These are phyloP conservation scores for Lanius ludovicianus DNA, from an alignment of 2,113 vertebrate genomes.

Conservation along the genomic window DNA sequence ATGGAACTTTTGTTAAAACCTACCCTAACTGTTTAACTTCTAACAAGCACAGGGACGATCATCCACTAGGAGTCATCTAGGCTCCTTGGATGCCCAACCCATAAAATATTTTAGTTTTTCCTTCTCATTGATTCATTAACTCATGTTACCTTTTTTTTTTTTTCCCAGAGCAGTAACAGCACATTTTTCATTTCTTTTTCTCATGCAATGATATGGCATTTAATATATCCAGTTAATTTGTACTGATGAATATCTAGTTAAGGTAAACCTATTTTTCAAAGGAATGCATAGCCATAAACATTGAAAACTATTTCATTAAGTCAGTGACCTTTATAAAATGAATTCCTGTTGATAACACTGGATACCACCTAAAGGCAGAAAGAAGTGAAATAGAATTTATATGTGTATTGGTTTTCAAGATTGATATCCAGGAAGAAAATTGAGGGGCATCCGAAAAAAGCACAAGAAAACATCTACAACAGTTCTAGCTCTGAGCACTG, in stretches of 20 bases:
- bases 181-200: not conserved
- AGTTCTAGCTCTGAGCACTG: not conserved
- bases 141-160: not conserved
- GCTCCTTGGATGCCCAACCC: not conserved
- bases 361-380: slow-evolving; percentile 10
- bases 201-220: not conserved
- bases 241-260: slow-evolving; percentile 39
- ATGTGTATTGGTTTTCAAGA: slow-evolving; percentile 29
- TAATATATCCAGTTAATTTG: slow-evolving; percentile 37
- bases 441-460: not conserved
- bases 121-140: not conserved
- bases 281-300: not conserved
- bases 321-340: slow-evolving; percentile 57
- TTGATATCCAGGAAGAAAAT: slow-evolving; percentile 6
- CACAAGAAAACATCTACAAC: not conserved
- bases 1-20: not conserved
- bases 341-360: slow-evolving; percentile 44
- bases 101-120: not conserved
- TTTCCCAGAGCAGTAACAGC: not conserved
- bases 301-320: slow-evolving; percentile 59
- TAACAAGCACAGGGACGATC: not conserved
- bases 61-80: not conserved
- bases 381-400: slow-evolving; percentile 43
- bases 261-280: slow-evolving; percentile 56
- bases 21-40: not conserved